Evolutionary conservation across 2,888 invertebrate genomes (phyloP), one percentile per base, ranked within the genome.

Genomic region (Drosophila prostipennis): DNA sequence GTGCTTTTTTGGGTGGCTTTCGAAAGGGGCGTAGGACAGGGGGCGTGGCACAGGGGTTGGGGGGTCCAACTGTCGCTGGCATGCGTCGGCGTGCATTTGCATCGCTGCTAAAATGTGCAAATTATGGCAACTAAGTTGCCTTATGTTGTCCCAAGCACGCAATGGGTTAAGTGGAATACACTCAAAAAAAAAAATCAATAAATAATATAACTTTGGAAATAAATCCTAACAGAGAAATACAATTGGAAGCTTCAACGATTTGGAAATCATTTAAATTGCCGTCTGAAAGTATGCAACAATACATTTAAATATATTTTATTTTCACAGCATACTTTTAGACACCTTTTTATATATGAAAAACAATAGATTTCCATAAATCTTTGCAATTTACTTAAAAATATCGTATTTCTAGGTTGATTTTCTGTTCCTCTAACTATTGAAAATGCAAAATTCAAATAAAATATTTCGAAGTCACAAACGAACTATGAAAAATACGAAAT

Each of bases 121-220:
- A 82, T 82, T 87, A 82, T 87, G 81, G 87, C 81, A 82, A 87
- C 87, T 87, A 77, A 87, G 82, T 82, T 85, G 79, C 85, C 42
- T 53, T 29, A 74, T 79, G 81, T 70, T 86, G 80, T 70, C 79
- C 55, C 65, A 56, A 73, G 78, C 84, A 80, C 76, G 81, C 87
- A 78, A 42, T 49, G 53, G 58, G 68, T 49, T 40, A 61, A 53
- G 48, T 54, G 69, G 36, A 42, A 34, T 14, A 32, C 40, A 61
- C 40, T 45, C 40, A 45, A 48, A 48, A 55, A 42, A 19, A 6
- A 19, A 19, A n/a, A n/a, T n/a, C 19, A 19, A 19, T 19, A 19
- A 19, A 19, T 19, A 19, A 19, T 19, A 19, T 19, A 19, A 2
- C 19, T 43, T 13, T 6, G 6, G 13, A 23, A 8, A 43, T 3